Base-by-base conservation (phyloP, 2,888 invertebrate species). In the Mythimna impura region DNA sequence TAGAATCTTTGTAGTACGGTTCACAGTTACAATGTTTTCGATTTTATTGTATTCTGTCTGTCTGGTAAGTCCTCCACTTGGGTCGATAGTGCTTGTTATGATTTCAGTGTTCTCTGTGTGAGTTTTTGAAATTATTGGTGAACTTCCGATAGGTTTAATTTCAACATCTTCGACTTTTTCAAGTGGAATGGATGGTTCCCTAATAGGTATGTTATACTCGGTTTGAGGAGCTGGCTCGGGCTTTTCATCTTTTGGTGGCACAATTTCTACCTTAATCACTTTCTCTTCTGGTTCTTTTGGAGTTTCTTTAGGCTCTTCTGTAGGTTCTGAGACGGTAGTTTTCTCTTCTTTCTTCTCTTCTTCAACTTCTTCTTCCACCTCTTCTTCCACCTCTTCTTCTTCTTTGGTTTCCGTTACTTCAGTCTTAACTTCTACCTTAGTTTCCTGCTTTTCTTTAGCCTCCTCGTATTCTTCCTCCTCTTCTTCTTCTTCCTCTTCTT, bases 141-240 rank as follows among this genome's bases (percentile, higher is more conserved):
- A 93, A 61, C 94, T 90, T 10, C 93, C 94, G 63, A 96, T 95
- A 2, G 96, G 96, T 77, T 96, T 96, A 34, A 96, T 96, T 90
- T 96, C 96, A 57, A 96, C 90, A 81, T 94, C 95, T 89, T 95
- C 95, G 40, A 95, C 94, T 87, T 95, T 96, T 40, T 96, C 96
- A 30, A 96, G 88, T 22, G 95, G 95, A 47, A 95, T 91, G 7
- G 96, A 94, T 40, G 95, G 95, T 80, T 96, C 96, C 68, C 93
- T 91, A 12, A 93, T 84, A 10, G 93, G 92, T n/a, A 91, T 82
- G 76, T 89, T 92, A 40, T 78, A 82, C 76, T 93, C 91, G 8
- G 82, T 36, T 75, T 87, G 83, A 3, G 87, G 73, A 7, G 73
- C 77, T 50, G 81, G 68, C 58, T 84, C 82, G 36, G 76, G 57